phyloP scores from a whole-genome alignment of 2,888 invertebrate genomes.

The Tipula vernalis region DNA sequence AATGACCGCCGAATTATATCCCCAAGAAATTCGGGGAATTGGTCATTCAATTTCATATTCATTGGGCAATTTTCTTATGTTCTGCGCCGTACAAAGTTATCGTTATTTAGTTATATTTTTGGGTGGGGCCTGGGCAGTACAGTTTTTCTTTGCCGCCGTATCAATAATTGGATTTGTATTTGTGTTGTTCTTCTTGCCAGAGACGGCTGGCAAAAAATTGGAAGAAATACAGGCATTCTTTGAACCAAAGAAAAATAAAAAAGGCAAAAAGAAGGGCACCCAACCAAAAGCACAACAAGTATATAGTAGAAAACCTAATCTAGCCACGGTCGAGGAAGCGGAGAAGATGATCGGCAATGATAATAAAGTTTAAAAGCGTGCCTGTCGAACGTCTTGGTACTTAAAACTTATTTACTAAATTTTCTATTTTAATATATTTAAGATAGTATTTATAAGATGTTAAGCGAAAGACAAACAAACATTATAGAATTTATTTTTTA shows the following conservation, averaged over 20 bases:
- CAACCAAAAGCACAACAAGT: not conserved
- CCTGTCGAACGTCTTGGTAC: not conserved
- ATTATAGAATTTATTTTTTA: not conserved
- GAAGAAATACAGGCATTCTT: constrained; percentile 47
- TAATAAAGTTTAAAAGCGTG: constrained; percentile 6
- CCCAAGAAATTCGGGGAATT: constrained; percentile 44
- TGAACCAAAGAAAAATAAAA: constrained; percentile 19
- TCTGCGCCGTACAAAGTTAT: constrained; percentile 42
- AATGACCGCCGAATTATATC: constrained; percentile 51
- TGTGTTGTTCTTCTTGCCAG: constrained; percentile 39
- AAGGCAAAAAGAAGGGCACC: not conserved
- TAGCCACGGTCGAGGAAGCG: constrained; percentile 19
- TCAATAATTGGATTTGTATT: constrained; percentile 30
- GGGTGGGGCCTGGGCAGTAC: constrained; percentile 39
- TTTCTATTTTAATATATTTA: not conserved
- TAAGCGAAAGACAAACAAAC: not conserved
- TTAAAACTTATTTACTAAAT: not conserved
- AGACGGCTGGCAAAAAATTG: constrained; percentile 49
- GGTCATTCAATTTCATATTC: constrained; percentile 46
- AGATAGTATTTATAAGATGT: not conserved
- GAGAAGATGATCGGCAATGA: constrained; percentile 18
- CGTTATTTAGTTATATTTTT: constrained; percentile 22
- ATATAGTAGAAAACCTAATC: constrained; percentile 12
- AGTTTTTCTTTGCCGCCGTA: constrained; percentile 42
- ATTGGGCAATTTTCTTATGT: constrained; percentile 45